Evolutionary conservation across 2,113 vertebrate species (phyloP), one percentile per base, ranked within the genome.

Genomic region (Calonectris borealis): DNA sequence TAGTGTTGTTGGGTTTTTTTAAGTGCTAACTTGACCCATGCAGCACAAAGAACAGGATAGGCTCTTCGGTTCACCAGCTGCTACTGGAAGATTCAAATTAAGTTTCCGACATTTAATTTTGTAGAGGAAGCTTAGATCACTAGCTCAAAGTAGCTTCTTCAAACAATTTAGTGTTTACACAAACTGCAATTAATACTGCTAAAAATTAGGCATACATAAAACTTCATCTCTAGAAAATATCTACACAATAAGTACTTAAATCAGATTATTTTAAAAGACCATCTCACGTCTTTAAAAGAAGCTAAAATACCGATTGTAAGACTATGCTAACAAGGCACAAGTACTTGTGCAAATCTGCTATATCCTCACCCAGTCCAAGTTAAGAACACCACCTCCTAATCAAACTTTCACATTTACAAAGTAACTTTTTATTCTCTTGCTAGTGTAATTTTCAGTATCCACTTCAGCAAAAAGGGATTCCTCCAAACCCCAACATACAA

Each of bases 291-390:
- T 94, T 96, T 88, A 93, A 60, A 94, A 96, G 58, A 49, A 93
- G 77, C 68, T 96, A 90, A 93, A 92, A 97, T 57, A 96, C 54
- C 2, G 2, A 66, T 42, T 48, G 32, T 91, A 97, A 88, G 91
- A 93, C 95, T 97, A 95, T 13, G 62, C 86, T 96, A 95, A 96
- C 90, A 98, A 98, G 97, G 96, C 96, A 98, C 96, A 97, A 95
- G 87, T 90, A 96, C 90, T 95, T 96, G 81, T 93, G 93, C 96
- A 97, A 96, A 91, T 83, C 65, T 93, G 94, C 86, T 97, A 81
- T 52, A 87, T 80, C 73, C 34, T 87, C 57, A 95, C 32, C 83
- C 54, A 76, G 76, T 40, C 88, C 70, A 97, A 95, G 81, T 83
- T 93, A 91, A 96, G 84, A 90, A 57, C 25, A 55, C 1, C 75